Percentiles rank a stretch among this genome's conserved stretches.
Evolutionary conservation across 1,140 invertebrate genomes (phyloP).

Genomic region (Drosophila ohnishii): DNA sequence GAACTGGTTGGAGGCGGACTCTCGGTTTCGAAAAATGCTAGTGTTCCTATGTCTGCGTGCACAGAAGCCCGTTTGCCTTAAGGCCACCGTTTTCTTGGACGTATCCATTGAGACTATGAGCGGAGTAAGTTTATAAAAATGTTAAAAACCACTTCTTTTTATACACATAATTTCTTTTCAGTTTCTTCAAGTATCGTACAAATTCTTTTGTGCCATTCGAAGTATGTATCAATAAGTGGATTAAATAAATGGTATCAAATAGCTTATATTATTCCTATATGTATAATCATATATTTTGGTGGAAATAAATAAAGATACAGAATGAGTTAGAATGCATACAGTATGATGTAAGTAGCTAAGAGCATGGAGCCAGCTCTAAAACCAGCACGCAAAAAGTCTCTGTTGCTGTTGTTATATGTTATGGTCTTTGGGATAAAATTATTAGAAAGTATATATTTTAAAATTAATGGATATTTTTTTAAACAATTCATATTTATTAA

Average conservation of each 20-base stretch:
- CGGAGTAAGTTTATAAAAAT: neutral
- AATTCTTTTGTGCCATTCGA: constrained; percentile 2
- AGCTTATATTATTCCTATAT: neutral
- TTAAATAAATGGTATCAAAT: neutral
- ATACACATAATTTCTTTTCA: neutral
- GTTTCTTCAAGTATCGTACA: neutral
- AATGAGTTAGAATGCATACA: no score
- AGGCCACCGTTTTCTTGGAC: neutral
- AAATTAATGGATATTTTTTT: no score
- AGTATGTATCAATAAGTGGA: neutral
- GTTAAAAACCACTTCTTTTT: neutral
- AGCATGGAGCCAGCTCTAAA: no score
- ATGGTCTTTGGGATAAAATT: no score
- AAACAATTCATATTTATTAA: no score
- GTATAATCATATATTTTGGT: no score
- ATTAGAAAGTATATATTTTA: no score
- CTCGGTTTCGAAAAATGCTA: constrained; percentile 48
- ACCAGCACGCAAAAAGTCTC: no score
- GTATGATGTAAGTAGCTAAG: no score
- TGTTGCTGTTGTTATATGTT: no score
- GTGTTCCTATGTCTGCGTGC: constrained; percentile 41
- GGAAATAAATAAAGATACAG: no score
- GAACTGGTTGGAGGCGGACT: constrained; percentile 45
- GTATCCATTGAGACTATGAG: neutral
- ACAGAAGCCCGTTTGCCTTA: constrained; percentile 42